Percentiles rank a stretch among this genome's conserved stretches.
Evolutionary conservation across 2,113 vertebrate genomes (phyloP).

Genomic region (Pan troglodytes): DNA sequence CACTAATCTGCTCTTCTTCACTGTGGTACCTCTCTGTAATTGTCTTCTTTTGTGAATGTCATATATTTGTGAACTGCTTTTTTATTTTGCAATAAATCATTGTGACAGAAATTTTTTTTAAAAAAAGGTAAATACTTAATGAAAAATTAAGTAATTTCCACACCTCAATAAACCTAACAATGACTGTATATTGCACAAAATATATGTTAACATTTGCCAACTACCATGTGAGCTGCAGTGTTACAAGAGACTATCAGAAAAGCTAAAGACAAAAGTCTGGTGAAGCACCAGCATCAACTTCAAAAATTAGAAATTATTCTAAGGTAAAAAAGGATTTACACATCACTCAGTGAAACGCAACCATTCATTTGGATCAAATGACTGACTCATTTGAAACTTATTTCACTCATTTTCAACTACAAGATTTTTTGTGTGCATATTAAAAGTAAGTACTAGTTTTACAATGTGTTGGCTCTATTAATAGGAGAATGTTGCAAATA

Average conservation of each 20-base stretch:
- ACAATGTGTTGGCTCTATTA: not conserved
- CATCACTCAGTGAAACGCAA: not conserved
- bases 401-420: not conserved
- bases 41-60: not conserved
- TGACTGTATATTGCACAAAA: not conserved
- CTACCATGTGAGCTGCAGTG: not conserved
- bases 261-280: not conserved
- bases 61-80: not conserved
- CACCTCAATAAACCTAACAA: not conserved
- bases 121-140: not conserved
- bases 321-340: not conserved
- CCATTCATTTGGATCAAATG: not conserved
- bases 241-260: not conserved
- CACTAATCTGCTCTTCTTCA: not conserved
- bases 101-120: not conserved
- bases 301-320: not conserved
- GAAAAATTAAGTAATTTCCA: not conserved
- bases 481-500: not conserved
- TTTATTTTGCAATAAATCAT: not conserved
- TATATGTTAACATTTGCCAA: not conserved
- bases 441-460: not conserved
- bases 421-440: not conserved
- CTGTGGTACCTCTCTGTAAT: not conserved
- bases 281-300: not conserved
- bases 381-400: not conserved